Evolutionary conservation across 2,113 vertebrate species (phyloP), one percentile per base, ranked within the genome.

Genomic region (Parus major): DNA sequence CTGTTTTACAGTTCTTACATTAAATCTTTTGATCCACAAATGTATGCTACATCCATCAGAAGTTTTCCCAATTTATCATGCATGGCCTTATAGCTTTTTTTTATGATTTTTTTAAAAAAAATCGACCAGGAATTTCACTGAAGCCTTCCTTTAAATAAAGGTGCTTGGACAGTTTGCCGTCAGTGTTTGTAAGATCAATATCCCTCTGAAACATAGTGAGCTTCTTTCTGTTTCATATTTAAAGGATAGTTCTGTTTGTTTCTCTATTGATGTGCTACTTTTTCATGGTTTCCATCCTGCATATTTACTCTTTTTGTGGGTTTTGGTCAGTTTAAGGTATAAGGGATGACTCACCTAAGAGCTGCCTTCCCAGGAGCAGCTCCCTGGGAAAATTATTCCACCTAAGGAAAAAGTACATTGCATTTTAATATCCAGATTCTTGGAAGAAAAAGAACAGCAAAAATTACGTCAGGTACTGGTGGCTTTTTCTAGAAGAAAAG

Each of bases 1-100:
- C 73, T 50, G 20, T 46, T 96, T 90, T 90, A 82, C 70, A 68
- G 35, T 82, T 87, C 55, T 84, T 88, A 46, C 23, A 53, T 81
- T 95, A 93, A 92, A 79, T 87, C 85, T 95, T 93, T 82, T 88
- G 82, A 70, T 90, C 93, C 85, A 47, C 71, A 50, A 82, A 50
- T 59, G 64, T 42, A 69, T 61, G 63, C 68, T 91, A 24, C 84
- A 94, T 95, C 90, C 70, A 61, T 95, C 92, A 76, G 61, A 93
- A 93, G 68, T 77, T 92, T 76, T 83, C 50, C 63, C 59, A 82
- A 73, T 95, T 90, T 78, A 80, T 92, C 92, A 90, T 72, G 41
- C 46, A 4, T 65, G 42, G 53, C 11, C 63, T 90, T 91, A 76
- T 1, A 63, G 41, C 35, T 19, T 61, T 63, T 33, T 79, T 53